Base-by-base conservation (phyloP, 1,140 invertebrate genomes). In the Pachypsylla venusta region DNA sequence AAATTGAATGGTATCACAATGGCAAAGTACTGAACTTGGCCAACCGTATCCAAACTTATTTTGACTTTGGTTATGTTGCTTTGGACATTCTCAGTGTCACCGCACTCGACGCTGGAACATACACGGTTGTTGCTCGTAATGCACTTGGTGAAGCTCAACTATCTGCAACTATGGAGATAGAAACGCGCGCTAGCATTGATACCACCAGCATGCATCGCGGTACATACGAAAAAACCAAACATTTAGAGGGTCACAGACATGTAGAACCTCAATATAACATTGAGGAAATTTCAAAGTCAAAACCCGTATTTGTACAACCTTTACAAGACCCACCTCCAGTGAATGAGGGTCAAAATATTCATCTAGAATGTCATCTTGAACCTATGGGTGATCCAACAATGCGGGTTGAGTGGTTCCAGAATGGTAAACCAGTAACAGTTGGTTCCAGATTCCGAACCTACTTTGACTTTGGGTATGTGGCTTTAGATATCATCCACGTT, bases 331-430 rank as follows among this genome's bases (percentile, higher is more conserved):
- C 84, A 12, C 81, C 81, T 67, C 85, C 87, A n/a, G 77, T 92
- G 2, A 81, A 79, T 64, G 92, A 96, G 74, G 91, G 91, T 25
- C 88, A 87, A 70, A 91, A 92, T 67, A 85, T 94, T 68, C 92
- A 93, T 67, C 72, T 93, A 48, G 89, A 93, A 70, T 89, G 89
- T 65, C 79, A 89, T 48, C 72, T 95, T 58, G 92, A 95, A 70
- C 91, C 92, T 1, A 91, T 92, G 82, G 88, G 87, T 24, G 92
- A 95, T 74, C 90, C 90, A n/a, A 91, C 89, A 1, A 92, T 95
- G 87, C 78, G 85, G 67, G 89, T 95, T 2, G 92, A 95, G 75
- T 96, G 92, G 92, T 93, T 87, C 75, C 87, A 89, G 62, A 94
- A 96, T 73, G 92, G 90, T 25, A 80, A 81, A 65, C 82, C 87